Percentiles rank a stretch among this genome's conserved stretches.
phyloP scores from a whole-genome alignment of 2,113 vertebrate species.

The Junco hyemalis region DNA sequence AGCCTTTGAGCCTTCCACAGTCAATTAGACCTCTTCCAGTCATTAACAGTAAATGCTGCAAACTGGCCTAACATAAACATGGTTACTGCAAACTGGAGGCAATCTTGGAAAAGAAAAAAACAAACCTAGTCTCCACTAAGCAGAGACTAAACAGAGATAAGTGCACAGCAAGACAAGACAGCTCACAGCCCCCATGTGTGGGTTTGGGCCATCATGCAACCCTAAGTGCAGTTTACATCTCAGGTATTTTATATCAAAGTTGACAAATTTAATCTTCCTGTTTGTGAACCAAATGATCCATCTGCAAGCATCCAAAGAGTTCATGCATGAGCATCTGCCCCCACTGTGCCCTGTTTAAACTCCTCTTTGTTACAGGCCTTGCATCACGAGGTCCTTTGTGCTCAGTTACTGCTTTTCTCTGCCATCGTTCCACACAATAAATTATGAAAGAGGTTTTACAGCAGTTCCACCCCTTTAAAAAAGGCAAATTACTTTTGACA shows the following conservation, averaged over 20 bases:
- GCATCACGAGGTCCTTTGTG: constrained; percentile 32
- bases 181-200: neutral
- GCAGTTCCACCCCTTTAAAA: neutral
- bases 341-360: neutral
- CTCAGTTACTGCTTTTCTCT: neutral
- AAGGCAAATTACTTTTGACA: neutral
- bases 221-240: neutral
- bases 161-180: neutral
- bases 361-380: constrained; percentile 8
- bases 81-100: neutral
- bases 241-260: neutral
- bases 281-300: neutral
- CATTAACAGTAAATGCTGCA: neutral
- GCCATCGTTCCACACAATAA: neutral
- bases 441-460: neutral
- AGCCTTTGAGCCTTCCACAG: neutral
- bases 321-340: constrained; percentile 12
- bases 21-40: neutral
- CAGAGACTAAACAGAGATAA: neutral
- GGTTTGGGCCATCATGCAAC: neutral
- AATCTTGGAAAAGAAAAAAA: neutral
- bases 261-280: neutral
- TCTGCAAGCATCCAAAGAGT: neutral
- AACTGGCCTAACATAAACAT: neutral
- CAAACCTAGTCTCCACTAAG: neutral